phyloP scores from a whole-genome alignment of 2,888 invertebrate genomes.

The Apodemia hepburni region DNA sequence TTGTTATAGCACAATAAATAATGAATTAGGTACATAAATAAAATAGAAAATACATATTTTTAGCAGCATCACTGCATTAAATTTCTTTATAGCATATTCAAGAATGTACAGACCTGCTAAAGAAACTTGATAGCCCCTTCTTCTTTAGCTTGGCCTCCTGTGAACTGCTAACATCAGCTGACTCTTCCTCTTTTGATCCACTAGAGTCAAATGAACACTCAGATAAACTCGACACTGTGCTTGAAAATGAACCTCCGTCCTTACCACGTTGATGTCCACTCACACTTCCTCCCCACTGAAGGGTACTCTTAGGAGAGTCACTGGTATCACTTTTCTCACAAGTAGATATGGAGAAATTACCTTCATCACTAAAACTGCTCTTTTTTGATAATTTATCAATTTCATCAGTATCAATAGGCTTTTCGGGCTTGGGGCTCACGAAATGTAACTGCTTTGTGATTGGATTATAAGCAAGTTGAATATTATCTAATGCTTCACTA shows the following conservation, averaged over 20 bases:
- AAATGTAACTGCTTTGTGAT: slow-evolving; percentile 86
- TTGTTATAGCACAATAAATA: no score
- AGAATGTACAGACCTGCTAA: slow-evolving; percentile 75
- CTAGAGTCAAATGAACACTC: slow-evolving; percentile 84
- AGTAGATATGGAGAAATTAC: slow-evolving; percentile 71
- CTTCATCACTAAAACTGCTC: slow-evolving; percentile 76
- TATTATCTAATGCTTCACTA: slow-evolving; percentile 85
- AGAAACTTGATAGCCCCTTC: slow-evolving; percentile 81
- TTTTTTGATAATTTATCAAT: slow-evolving; percentile 71
- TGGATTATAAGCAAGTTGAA: slow-evolving; percentile 88
- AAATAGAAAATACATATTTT: not conserved
- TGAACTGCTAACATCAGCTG: slow-evolving; percentile 45
- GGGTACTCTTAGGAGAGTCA: slow-evolving; percentile 73
- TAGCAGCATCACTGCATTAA: not conserved
- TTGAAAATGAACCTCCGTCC: slow-evolving; percentile 83
- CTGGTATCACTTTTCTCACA: slow-evolving; percentile 76
- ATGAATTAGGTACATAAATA: no score
- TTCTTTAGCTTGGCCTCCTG: slow-evolving; percentile 76
- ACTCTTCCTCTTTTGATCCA: slow-evolving; percentile 73
- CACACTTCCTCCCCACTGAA: slow-evolving; percentile 71
- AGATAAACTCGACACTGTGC: slow-evolving; percentile 86
- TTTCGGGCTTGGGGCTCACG: slow-evolving; percentile 69
- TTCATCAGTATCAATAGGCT: slow-evolving; percentile 54
- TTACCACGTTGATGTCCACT: slow-evolving; percentile 75
- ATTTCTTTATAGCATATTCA: not conserved